Base-by-base conservation (phyloP, 1,140 invertebrate genomes). In the Dryas iulia region DNA sequence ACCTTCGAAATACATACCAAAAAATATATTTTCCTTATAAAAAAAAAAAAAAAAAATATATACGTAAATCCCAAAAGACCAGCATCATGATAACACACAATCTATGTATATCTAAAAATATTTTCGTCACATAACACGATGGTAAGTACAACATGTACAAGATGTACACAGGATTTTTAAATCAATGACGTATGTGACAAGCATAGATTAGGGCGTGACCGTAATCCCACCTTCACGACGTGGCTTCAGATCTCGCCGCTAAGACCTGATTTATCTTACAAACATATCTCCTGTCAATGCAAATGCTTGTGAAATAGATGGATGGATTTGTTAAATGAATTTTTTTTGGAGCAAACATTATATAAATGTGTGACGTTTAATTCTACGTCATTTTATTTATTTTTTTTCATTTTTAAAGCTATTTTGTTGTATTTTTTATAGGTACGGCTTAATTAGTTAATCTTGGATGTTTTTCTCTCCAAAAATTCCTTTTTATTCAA, bases 181-280 rank as follows among this genome's bases (percentile, higher is more conserved):
- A 47, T 47, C 39, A 18, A 47, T 47, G 39, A 47, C 39, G 39
- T 47, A 18, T 18, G 39, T 47, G 39, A 47, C 39, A 47, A 47
- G 39, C 21, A 3, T 10, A 47, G 39, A 47, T 47, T 47, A 47
- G 39, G 39, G 39, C 39, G 39, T 47, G 39, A 47, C 39, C 39
- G 39, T 47, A 47, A 47, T 47, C 39, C 39, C 39, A 10, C 7
- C 3, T 14, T n/a, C n/a, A n/a, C n/a, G n/a, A n/a, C 0, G 18
- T 21, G 18, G 21, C 39, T 47, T 47, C 39, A 2, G 39, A 47
- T 47, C 39, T 47, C 8, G 39, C 39, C 39, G 39, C 39, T 47
- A 47, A 47, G 12, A 47, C 39, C 39, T 47, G 39, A 47, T 47
- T 47, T 47, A 47, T 47, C 39, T 47, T 39, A 10, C 39, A 47